A percentile compares a stretch with the other conserved stretches of the same genome.
Evolutionary conservation across 2,888 invertebrate species (phyloP).

Genomic region (Drosophila parthenogenetica): DNA sequence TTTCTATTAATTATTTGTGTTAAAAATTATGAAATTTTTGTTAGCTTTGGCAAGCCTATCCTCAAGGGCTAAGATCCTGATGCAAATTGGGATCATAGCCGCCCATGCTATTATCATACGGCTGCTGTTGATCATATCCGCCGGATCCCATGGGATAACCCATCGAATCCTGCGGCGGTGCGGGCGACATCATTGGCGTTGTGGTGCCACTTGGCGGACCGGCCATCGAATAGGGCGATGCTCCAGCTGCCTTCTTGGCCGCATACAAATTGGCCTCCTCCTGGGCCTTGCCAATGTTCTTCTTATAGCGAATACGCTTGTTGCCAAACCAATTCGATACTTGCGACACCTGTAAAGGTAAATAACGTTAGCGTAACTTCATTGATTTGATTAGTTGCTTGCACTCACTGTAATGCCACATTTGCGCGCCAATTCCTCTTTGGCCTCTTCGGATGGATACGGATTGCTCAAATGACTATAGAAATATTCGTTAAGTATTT

Average conservation of each 20-base stretch:
- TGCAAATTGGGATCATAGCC: conserved; percentile 95
- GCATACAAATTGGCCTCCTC: conserved; percentile 99
- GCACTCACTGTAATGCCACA: conserved; percentile 97
- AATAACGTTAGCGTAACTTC: background rate
- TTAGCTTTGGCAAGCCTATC: conserved; percentile 71
- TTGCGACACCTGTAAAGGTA: conserved; percentile 86
- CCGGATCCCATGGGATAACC: conserved; percentile 96
- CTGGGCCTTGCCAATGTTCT: conserved; percentile 99
- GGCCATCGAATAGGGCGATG: conserved; percentile 95
- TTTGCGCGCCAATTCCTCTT: conserved; percentile 99
- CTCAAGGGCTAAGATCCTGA: conserved; percentile 91
- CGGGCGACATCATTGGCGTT: conserved; percentile 98
- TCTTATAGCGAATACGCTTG: conserved; percentile 99
- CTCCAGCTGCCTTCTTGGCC: conserved; percentile 98
- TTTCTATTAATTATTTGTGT: conserved; percentile 28
- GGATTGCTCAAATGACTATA: conserved; percentile 99
- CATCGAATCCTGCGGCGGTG: conserved; percentile 96
- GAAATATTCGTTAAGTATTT: conserved; percentile 99
- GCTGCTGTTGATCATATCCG: conserved; percentile 95
- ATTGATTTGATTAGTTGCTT: background rate
- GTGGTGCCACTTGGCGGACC: conserved; percentile 95
- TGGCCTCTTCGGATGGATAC: conserved; percentile 99
- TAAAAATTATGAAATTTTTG: conserved; percentile 33
- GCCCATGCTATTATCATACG: conserved; percentile 95
- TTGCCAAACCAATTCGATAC: conserved; percentile 99